Conservation (phyloP, 2,797 vertebrate species). For the Pelochelys cantorii region DNA sequence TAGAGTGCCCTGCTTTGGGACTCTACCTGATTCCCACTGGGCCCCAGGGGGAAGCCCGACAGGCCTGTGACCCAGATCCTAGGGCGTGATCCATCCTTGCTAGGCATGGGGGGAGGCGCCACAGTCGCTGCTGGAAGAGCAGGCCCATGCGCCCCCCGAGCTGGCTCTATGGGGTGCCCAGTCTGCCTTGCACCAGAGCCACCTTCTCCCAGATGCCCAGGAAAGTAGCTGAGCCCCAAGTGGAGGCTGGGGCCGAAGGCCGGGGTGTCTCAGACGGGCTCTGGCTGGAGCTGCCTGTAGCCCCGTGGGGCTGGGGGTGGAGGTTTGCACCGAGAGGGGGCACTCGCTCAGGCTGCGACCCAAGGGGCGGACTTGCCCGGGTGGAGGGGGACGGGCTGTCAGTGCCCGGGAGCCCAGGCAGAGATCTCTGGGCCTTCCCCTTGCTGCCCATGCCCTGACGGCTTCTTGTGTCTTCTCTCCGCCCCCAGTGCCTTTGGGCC, state of each 20-base stretch:
- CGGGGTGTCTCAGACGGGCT: background rate
- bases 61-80: background rate
- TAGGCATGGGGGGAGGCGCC: too few species aligned
- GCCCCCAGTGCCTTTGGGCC: background rate
- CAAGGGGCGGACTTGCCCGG: background rate
- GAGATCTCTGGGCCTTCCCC: background rate
- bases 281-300: too few species aligned
- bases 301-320: too few species aligned
- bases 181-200: background rate
- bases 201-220: background rate
- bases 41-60: too few species aligned
- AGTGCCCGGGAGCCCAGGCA: background rate
- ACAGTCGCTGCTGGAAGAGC: background rate
- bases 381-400: too few species aligned
- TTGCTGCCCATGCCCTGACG: background rate
- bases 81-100: background rate
- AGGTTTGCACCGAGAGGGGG: too few species aligned
- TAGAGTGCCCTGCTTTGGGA: too few species aligned
- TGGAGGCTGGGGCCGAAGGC: too few species aligned
- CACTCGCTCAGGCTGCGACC: background rate
- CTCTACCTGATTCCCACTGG: too few species aligned
- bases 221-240: background rate
- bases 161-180: background rate
- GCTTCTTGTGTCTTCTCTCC: background rate
- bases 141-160: rapidly evolving